Evolutionary conservation across 2,797 vertebrate genomes (phyloP).

Genomic region (Dryobates pubescens): DNA sequence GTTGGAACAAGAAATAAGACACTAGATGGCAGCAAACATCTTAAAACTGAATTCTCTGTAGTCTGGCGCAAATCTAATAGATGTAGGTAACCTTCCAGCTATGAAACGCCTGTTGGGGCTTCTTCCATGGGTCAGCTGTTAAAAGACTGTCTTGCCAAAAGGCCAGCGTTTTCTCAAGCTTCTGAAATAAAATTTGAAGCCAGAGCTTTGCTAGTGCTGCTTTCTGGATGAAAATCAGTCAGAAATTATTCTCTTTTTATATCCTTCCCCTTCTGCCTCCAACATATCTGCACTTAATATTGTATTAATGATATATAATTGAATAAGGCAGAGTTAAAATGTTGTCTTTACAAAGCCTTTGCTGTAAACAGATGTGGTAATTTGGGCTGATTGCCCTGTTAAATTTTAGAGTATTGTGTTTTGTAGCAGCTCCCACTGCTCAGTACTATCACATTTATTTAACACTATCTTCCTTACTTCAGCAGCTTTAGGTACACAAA

Average conservation of each 20-base stretch:
- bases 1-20: background rate
- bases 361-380: background rate
- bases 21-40: conserved; percentile 80
- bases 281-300: background rate
- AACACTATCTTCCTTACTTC: background rate
- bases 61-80: background rate
- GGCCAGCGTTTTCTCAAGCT: background rate
- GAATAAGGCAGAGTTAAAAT: background rate
- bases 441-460: background rate
- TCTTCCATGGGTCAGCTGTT: background rate
- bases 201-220: background rate
- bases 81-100: background rate
- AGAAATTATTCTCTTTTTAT: background rate
- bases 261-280: accelerated
- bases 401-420: background rate
- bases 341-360: background rate
- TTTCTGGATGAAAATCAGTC: background rate
- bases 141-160: background rate
- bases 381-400: background rate
- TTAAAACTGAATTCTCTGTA: background rate
- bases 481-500: background rate
- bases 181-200: background rate
- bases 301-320: background rate
- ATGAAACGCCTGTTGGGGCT: background rate
- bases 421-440: background rate